Conservation (phyloP, 2,797 vertebrate genomes). For the Aselliscus stoliczkanus region DNA sequence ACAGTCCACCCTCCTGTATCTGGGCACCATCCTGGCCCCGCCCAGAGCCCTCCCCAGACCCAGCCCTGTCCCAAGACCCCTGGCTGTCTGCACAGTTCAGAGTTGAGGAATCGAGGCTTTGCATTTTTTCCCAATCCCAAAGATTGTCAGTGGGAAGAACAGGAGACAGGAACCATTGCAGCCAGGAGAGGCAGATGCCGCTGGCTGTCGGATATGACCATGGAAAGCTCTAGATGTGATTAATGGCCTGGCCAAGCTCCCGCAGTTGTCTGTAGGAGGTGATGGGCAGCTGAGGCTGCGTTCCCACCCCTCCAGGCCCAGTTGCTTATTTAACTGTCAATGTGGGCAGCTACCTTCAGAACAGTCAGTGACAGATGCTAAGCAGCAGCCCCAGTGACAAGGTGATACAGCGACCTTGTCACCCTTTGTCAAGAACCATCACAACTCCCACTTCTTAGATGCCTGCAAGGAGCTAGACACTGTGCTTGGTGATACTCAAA, state of each 20-base stretch:
- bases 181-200: neutral
- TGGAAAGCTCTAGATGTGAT: neutral
- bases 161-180: too few species aligned
- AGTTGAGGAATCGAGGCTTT: too few species aligned
- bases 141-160: neutral
- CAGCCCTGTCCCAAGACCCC: neutral
- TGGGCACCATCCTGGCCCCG: neutral
- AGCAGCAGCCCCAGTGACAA: neutral
- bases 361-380: neutral
- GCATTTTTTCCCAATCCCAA: neutral
- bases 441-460: neutral
- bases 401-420: neutral
- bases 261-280: rapidly evolving
- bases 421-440: neutral
- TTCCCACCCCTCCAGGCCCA: neutral
- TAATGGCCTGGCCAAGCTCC: neutral
- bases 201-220: rapidly evolving
- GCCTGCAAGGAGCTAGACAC: neutral
- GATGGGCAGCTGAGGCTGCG: neutral
- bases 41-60: neutral
- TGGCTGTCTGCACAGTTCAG: neutral
- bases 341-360: neutral
- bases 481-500: neutral
- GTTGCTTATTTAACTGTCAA: neutral
- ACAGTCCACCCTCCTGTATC: neutral